Percentiles rank a stretch among this genome's conserved stretches.
Conservation (phyloP, 2,888 invertebrate genomes). For the Drosophila paranaensis region DNA sequence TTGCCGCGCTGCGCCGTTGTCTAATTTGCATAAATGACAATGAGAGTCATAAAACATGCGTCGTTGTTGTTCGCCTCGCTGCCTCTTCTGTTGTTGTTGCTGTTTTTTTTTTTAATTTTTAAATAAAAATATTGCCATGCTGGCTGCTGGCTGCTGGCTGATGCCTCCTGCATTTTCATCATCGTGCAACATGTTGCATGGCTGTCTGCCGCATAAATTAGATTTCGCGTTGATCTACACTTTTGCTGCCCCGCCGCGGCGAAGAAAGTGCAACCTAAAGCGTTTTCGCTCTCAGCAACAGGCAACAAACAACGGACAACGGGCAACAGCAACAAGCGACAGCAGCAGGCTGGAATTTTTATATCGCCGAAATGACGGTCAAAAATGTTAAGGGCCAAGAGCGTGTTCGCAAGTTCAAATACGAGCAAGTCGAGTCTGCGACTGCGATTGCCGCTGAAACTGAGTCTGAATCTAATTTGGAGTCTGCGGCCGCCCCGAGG, state of each 20-base stretch:
- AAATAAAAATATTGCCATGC: constrained; percentile 58
- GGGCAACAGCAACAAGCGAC: not conserved
- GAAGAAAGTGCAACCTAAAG: constrained; percentile 73
- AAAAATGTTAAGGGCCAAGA: constrained; percentile 82
- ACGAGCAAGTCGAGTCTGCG: constrained; percentile 41
- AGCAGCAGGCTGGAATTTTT: constrained; percentile 59
- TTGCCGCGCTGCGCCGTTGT: constrained; percentile 50
- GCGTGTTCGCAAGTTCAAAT: constrained; percentile 83
- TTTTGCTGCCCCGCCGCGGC: constrained; percentile 62
- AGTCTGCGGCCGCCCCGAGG: constrained; percentile 55
- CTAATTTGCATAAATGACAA: constrained; percentile 82
- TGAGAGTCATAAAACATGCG: constrained; percentile 82
- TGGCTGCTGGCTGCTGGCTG: constrained; percentile 32
- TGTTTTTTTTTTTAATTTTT: constrained; percentile 36
- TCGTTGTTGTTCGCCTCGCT: constrained; percentile 67
- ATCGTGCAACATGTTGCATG: constrained; percentile 75
- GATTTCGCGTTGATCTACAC: constrained; percentile 75
- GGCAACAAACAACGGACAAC: not conserved
- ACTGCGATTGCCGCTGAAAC: constrained; percentile 20
- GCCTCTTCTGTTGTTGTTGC: constrained; percentile 26
- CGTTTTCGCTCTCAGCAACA: constrained; percentile 61
- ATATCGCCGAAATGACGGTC: constrained; percentile 79
- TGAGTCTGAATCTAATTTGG: constrained; percentile 22
- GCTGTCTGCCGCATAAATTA: constrained; percentile 71
- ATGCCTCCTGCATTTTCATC: constrained; percentile 47